Conservation (phyloP, 2,113 vertebrate genomes). For the Podarcis raffonei region DNA sequence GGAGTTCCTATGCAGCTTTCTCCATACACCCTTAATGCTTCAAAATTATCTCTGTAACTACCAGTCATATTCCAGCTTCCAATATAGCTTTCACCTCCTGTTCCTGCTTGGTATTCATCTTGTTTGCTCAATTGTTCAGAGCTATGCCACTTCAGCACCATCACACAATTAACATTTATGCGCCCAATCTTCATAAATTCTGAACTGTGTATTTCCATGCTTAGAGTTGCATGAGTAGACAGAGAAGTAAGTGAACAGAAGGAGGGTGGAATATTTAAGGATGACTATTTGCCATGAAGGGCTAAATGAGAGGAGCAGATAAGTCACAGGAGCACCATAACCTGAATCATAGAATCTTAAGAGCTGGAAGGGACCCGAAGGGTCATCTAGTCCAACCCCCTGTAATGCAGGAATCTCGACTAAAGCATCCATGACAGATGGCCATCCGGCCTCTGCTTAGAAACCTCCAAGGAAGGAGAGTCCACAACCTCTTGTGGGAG, state of each 20-base stretch:
- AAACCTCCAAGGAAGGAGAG: too few species aligned
- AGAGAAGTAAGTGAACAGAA: background rate
- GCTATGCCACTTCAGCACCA: slow-evolving; percentile 22
- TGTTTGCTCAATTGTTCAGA: background rate
- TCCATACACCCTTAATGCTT: background rate
- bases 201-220: background rate
- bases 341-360: too few species aligned
- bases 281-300: background rate
- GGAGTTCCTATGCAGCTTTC: background rate
- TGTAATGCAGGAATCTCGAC: too few species aligned
- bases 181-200: background rate
- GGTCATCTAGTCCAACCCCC: too few species aligned
- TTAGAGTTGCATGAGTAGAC: slow-evolving; percentile 9
- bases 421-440: too few species aligned
- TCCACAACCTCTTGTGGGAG: too few species aligned
- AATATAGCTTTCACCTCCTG: background rate
- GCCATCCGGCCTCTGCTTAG: too few species aligned
- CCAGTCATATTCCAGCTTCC: background rate
- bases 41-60: slow-evolving; percentile 27
- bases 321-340: slow-evolving; percentile 21
- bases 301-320: slow-evolving; percentile 21
- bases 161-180: background rate
- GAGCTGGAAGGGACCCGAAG: too few species aligned
- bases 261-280: background rate
- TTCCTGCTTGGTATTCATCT: background rate